Evolutionary conservation across 2,888 invertebrate species (phyloP).

Genomic region (Andrena hattorfiana): DNA sequence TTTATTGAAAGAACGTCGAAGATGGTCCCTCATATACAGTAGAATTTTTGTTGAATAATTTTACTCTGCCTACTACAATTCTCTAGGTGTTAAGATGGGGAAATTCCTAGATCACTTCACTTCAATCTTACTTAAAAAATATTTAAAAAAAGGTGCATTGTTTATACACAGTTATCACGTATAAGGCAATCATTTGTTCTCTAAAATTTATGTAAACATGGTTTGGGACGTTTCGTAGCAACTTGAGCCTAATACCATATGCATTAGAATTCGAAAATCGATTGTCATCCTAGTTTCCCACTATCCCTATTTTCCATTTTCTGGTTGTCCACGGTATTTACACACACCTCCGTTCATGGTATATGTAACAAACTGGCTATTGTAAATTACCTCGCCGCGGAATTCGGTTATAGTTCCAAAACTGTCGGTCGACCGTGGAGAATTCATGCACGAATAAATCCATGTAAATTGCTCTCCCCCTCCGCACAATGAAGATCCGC

Average conservation of each 20-base stretch:
- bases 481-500: conserved; percentile 33
- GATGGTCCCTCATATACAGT: no score
- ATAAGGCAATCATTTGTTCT: no score
- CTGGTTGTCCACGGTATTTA: background rate
- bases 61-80: no score
- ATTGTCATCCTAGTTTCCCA: background rate
- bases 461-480: conserved; percentile 33
- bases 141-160: no score
- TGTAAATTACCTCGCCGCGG: background rate
- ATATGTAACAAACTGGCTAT: background rate
- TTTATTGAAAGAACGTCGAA: no score
- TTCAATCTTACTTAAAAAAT: no score
- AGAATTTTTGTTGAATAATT: no score
- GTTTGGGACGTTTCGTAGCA: background rate
- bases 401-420: conserved; percentile 24
- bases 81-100: no score
- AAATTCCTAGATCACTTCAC: no score
- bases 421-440: conserved; percentile 15
- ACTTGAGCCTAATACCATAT: background rate
- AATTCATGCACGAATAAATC: conserved; percentile 49
- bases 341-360: background rate
- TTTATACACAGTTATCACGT: no score
- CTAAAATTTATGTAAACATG: background rate
- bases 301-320: background rate
- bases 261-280: background rate